Base-by-base conservation (phyloP, 2,797 vertebrate genomes). In the Glossophaga mutica region DNA sequence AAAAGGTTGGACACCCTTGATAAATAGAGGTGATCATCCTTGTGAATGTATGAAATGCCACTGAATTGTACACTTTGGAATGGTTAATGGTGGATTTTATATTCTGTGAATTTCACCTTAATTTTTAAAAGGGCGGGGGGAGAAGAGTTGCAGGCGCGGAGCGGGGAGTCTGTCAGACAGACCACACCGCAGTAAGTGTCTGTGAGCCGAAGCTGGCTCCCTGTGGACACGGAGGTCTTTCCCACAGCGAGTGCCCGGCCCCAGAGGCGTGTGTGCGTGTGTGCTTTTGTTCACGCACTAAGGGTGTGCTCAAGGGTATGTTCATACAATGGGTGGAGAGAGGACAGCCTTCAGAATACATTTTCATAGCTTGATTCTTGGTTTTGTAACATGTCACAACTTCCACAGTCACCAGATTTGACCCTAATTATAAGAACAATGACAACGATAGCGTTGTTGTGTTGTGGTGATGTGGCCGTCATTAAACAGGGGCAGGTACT, bases 1-100 rank as follows among this genome's bases (percentile, higher is more conserved):
- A 24, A 57, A 57, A 57, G 55, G 55, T 24, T 57, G 55, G 55
- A 57, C 24, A 26, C 55, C 55, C 9, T 9, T 57, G 22, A 57
- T 11, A 42, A 29, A 34, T 0, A n/a, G 10, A 48, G 3, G 48
- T 1, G 12, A 79, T 6, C 4, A 15, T 12, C n/a, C 3, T 0
- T 29, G 62, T 6, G 32, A 77, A n/a, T 32, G 10, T 26, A 73
- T 18, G 42, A 59, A 55, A 22, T 7, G 59, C 65, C 70, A 70
- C 57, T n/a, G n/a, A 84, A 24, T 5, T 22, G 44, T 29, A 52
- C 16, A 5, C 18, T 68, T 50, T 2, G 29, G 11, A 82, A 29
- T 15, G 18, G 34, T 2, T 68, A 37, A 22, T 44, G 62, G 29
- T n/a, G 70, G 77, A 52, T 70, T 86, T 88, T 22, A 73, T 3